Evolutionary conservation across 2,888 invertebrate genomes (phyloP), one percentile per base, ranked within the genome.

Genomic region (Polyommatus iphigenia): DNA sequence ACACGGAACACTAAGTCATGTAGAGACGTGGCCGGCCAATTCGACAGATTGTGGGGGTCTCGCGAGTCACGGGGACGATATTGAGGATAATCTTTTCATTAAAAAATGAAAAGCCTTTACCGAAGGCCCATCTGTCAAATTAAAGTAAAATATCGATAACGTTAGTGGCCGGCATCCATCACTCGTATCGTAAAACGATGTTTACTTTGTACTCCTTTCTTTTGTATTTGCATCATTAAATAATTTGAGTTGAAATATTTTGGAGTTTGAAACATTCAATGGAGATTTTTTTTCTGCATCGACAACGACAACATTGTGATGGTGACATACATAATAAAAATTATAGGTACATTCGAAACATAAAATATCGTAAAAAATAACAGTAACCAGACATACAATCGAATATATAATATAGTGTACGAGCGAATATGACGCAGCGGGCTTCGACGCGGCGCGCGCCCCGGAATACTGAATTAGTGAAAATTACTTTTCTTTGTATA

Each of bases 381-480:
- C 67, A 67, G 67, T 67, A 67, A 62, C 2, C 59, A 83, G 78
- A 67, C 62, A 82, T 73, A 50, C 29, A 10, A 84, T 81, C 86
- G 85, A 85, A 54, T 54, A 54, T 54, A 54, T 54, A 3, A 54
- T 85, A 85, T 84, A 79, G 84, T 81, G 78, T 81, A 83, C 78
- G 81, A 78, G 85, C 83, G 83, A 81, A 82, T 80, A 83, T 86
- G 84, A 85, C 87, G 86, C 86, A 88, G 83, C 85, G 83, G 82
- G 85, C 87, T 88, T 86, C 83, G 85, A 82, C 79, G 71, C 54
- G 10, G 41, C 46, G 62, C 36, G 18, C 71, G 62, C 72, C 78
- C 82, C 84, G 85, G 92, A 86, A 93, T 93, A 86, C 83, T 84
- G 87, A 93, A 85, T 79, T 85, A 85, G 93, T 87, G 93, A 93